Evolutionary conservation across 2,113 vertebrate genomes (phyloP), one percentile per base, ranked within the genome.

Genomic region (Phocoena sinus): DNA sequence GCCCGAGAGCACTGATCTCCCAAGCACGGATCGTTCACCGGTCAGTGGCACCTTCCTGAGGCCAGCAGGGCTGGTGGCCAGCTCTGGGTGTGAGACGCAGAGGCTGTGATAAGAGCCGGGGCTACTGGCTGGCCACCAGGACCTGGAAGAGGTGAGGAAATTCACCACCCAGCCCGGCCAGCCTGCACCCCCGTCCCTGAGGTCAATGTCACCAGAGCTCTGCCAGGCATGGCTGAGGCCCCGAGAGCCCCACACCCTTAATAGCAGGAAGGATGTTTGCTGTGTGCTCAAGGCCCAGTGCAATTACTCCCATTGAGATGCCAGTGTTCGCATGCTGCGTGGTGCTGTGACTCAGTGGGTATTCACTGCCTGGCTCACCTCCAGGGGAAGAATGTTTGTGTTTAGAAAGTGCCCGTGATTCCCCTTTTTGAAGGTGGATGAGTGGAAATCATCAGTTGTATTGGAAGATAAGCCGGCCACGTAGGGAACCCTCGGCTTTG

Each of bases 31-130:
- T 53, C 50, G 15, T 14, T 14, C 8, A 9, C 1, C 25, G 4
- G 0, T 23, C 58, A 15, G 0, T 10, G 44, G 33, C 14, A 7
- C 41, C 15, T 25, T 0, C 14, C 33, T 1, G 21, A 36, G 21
- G 41, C 36, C 31, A 0, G 11, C 5, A 5, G 28, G 53, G 44
- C 25, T 56, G 21, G 36, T 0, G 6, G 23, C 6, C 17, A 2
- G 36, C 83, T 20, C 63, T 14, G 28, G 13, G 14, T 26, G 4
- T 3, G 0, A 17, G 38, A n/a, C 0, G 1, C 47, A 12, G 28
- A 13, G 23, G 10, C 1, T 2, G 8, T 6, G 8, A 36, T 8
- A 3, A 13, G 89, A 18, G 15, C 5, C 38, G 0, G 56, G 8
- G 26, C 14, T 8, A 5, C 50, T 4, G 53, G 15, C 53, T 53